Base-by-base conservation (phyloP, 2,797 vertebrate species). In the Poeciliopsis paucimaculata region DNA sequence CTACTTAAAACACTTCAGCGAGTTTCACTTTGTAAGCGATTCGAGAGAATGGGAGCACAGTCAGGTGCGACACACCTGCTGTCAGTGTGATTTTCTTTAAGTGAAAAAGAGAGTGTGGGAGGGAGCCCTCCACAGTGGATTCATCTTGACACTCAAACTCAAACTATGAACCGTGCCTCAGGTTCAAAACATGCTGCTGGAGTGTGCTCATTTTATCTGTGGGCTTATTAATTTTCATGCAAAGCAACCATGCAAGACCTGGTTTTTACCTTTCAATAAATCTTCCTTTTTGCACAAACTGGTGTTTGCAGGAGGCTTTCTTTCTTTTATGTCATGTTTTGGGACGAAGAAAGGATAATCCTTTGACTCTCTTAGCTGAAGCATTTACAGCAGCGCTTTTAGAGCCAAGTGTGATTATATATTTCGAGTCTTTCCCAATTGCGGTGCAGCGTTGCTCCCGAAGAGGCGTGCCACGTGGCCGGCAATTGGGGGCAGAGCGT, bases 391-490 rank as follows among this genome's bases (percentile, higher is more conserved):
- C 77, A 26, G 28, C 1, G 10, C 60, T 41, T 80, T 79, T 76
- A 9, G 78, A 87, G 90, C 88, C 88, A 87, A 90, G 88, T 84
- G 82, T 91, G 87, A 87, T 90, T 82, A 90, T 88, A 90, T 89
- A 87, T 91, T 90, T 88, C 36, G 79, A 85, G 73, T 83, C 23
- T 0, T 70, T 84, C 85, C 84, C 76, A 82, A 91, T 92, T 89
- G 85, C 87, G 90, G 91, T 92, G 89, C 90, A 82, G 78, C 81
- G 86, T 91, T 81, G 81, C 73, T 90, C 79, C 82, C 89, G 87
- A 77, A 88, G 90, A 92, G 78, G 82, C 86, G 87, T 90, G 89
- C 92, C 91, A 92, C 85, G 86, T 94, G 89, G 90, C 88, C 76
- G 66, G 84, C 81, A 81, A 88, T 93, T 91, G 75, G 80, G 89